These are phyloP conservation scores for Abrostola triplasia DNA, from an alignment of 2,888 invertebrate genomes.

Conservation along the genomic window DNA sequence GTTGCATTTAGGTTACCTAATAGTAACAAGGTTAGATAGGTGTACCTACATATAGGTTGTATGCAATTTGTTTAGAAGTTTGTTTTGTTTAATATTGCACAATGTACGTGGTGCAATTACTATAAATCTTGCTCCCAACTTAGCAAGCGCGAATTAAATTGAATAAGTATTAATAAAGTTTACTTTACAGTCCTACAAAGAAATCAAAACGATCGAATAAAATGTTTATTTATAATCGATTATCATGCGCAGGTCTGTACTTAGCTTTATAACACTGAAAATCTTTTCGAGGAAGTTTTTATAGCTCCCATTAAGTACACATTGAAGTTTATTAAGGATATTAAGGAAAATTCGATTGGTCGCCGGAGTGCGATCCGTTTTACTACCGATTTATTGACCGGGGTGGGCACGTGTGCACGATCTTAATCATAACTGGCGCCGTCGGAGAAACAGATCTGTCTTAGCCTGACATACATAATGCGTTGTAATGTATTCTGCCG, in stretches of 20 bases:
- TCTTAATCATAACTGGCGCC: slow-evolving; percentile 61
- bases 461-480: slow-evolving; percentile 43
- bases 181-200: slow-evolving; percentile 51
- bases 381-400: slow-evolving; percentile 62
- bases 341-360: slow-evolving; percentile 56
- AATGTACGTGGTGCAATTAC: slow-evolving; percentile 25
- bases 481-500: slow-evolving; percentile 27
- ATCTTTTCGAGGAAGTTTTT: slow-evolving; percentile 55
- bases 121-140: slow-evolving; percentile 23
- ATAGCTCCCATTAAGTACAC: slow-evolving; percentile 44
- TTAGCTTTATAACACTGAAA: slow-evolving; percentile 47
- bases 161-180: slow-evolving; percentile 50
- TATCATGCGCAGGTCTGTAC: slow-evolving; percentile 28
- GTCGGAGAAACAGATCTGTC: slow-evolving; percentile 46
- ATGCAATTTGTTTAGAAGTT: too few species aligned
- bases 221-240: slow-evolving; percentile 51
- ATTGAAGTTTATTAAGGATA: slow-evolving; percentile 52
- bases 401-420: slow-evolving; percentile 60
- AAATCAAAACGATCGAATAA: slow-evolving; percentile 50
- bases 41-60: too few species aligned
- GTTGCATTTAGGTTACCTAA: too few species aligned
- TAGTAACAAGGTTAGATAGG: too few species aligned
- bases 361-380: slow-evolving; percentile 53
- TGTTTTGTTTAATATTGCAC: neutral
- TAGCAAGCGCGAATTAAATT: slow-evolving; percentile 20